Evolutionary conservation across 2,113 vertebrate genomes (phyloP).

Genomic region (rat (Rattus norvegicus)): DNA sequence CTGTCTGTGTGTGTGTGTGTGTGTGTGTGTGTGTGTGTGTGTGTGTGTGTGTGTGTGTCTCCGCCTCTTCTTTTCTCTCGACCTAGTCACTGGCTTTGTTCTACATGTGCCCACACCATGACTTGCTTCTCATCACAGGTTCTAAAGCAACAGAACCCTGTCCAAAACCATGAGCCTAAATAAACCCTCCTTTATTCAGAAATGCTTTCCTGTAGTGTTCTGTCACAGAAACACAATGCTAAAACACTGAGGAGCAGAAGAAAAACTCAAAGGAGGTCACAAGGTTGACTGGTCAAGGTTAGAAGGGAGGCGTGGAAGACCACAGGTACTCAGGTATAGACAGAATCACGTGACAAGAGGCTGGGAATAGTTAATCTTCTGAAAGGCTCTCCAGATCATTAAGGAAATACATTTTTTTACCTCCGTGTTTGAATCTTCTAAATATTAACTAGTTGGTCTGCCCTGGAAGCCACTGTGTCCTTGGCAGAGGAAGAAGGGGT

Average conservation of each 20-base stretch:
- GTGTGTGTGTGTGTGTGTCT: not conserved
- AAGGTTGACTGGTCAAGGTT: not conserved
- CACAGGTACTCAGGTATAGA: not conserved
- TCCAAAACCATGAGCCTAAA: not conserved
- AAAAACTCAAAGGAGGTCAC: not conserved
- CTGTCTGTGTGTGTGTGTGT: too few species aligned
- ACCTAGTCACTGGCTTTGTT: not conserved
- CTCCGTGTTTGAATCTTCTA: not conserved
- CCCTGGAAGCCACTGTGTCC: not conserved
- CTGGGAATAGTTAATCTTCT: fast-evolving
- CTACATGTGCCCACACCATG: not conserved
- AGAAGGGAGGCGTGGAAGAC: not conserved
- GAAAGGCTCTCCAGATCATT: not conserved
- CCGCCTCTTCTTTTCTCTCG: not conserved
- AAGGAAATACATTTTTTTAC: not conserved
- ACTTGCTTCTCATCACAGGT: not conserved
- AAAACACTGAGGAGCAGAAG: not conserved
- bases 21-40: too few species aligned
- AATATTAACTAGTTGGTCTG: not conserved
- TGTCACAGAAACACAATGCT: not conserved
- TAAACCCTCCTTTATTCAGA: not conserved
- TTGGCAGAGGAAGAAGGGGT: not conserved
- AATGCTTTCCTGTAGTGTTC: not conserved
- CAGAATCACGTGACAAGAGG: not conserved
- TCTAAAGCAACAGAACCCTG: not conserved